Percentiles rank a stretch among this genome's conserved stretches.
Conservation (phyloP, 1,140 invertebrate species). For the Ceratina australensis region DNA sequence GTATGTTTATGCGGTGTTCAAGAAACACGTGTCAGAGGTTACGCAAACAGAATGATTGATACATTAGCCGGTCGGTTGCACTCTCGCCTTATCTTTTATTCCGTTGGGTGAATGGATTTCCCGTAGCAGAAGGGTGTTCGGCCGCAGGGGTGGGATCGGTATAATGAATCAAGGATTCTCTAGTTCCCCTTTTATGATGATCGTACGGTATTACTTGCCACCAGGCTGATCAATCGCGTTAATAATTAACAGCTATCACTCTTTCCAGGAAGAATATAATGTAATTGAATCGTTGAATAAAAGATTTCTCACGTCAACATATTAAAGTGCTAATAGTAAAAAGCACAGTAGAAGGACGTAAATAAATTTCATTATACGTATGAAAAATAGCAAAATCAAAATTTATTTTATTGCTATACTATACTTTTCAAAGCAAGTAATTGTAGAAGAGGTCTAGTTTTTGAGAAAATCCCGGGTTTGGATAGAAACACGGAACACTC, state of each 20-base stretch:
- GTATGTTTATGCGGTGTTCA: slow-evolving; percentile 42
- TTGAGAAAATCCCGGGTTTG: not conserved
- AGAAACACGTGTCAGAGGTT: slow-evolving; percentile 66
- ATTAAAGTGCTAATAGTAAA: not conserved
- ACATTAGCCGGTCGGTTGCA: slow-evolving; percentile 62
- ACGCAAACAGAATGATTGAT: slow-evolving; percentile 70
- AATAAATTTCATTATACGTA: no score
- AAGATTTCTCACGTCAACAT: not conserved
- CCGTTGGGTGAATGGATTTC: slow-evolving; percentile 63
- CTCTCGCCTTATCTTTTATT: slow-evolving; percentile 69
- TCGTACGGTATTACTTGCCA: not conserved
- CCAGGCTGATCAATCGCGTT: slow-evolving; percentile 2
- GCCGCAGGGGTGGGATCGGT: slow-evolving; percentile 31
- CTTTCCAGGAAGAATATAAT: not conserved
- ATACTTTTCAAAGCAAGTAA: no score
- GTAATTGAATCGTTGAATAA: not conserved
- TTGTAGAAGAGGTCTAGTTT: not conserved
- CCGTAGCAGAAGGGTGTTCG: slow-evolving; percentile 14
- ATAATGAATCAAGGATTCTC: slow-evolving; percentile 59
- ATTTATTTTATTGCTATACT: no score
- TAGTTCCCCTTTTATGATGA: slow-evolving; percentile 50
- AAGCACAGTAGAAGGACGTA: no score
- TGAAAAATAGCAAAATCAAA: no score
- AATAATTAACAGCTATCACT: slow-evolving; percentile 1
- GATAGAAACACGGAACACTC: slow-evolving; percentile 19